Conservation (phyloP, 1,140 invertebrate genomes). For the Drusus annulatus region DNA sequence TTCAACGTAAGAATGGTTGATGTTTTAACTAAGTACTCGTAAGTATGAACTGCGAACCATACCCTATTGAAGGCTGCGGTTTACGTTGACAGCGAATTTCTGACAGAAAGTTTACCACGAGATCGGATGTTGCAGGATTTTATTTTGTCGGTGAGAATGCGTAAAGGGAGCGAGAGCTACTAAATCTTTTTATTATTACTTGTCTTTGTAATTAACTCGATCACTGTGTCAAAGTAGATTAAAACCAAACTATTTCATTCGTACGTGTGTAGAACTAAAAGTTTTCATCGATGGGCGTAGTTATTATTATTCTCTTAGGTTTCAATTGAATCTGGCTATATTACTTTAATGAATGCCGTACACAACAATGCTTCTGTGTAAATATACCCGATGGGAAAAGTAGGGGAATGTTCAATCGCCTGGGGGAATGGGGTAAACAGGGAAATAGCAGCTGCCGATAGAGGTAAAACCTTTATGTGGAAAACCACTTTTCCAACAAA, state of each 20-base stretch:
- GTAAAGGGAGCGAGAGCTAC: too few relatives aligned
- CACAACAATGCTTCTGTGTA: not conserved
- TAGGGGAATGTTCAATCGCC: not conserved
- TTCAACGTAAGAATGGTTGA: too few relatives aligned
- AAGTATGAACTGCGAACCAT: not conserved
- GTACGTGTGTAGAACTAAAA: too few relatives aligned
- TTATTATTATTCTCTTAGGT: too few relatives aligned
- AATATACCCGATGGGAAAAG: conserved; percentile 7
- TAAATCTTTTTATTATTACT: too few relatives aligned
- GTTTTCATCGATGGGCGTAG: too few relatives aligned
- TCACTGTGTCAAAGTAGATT: too few relatives aligned
- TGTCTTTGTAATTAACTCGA: too few relatives aligned
- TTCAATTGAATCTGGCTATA: too few relatives aligned
- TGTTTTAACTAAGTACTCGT: too few relatives aligned
- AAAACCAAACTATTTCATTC: too few relatives aligned
- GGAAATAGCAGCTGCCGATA: conserved; percentile 18
- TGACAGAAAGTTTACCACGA: not conserved
- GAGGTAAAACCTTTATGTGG: not conserved
- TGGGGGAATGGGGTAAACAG: conserved; percentile 2
- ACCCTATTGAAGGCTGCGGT: conserved; percentile 16
- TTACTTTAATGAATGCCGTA: not conserved
- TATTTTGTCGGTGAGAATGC: conserved; percentile 18
- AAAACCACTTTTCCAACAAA: conserved; percentile 19
- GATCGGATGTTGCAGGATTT: not conserved
- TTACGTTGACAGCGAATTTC: conserved; percentile 3